Evolutionary conservation across 2,888 invertebrate species (phyloP).

Genomic region (Lasioglossum leucozonium): DNA sequence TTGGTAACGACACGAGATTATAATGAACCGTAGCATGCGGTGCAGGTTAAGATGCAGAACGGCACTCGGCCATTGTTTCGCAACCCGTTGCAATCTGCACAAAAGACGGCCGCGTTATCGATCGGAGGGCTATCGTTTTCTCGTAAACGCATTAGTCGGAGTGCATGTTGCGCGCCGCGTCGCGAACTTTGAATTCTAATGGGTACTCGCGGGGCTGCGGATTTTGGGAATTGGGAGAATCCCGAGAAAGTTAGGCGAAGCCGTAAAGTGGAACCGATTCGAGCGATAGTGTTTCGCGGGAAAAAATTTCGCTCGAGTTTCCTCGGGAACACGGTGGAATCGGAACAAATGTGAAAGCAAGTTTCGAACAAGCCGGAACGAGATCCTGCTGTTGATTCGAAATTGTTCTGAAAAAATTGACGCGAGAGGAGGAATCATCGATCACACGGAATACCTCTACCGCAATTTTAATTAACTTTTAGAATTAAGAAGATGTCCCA

Average conservation of each 20-base stretch:
- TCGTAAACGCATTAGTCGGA: constrained; percentile 4
- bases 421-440: background rate
- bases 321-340: background rate
- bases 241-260: background rate
- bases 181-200: constrained; percentile 2
- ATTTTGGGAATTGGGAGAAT: background rate
- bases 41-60: background rate
- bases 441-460: background rate
- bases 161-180: background rate
- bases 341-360: background rate
- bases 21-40: too few relatives aligned
- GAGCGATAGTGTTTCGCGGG: background rate
- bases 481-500: too few relatives aligned
- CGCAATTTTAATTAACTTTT: background rate
- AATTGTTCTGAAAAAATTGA: background rate
- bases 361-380: background rate
- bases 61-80: background rate
- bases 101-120: background rate
- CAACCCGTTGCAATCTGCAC: background rate
- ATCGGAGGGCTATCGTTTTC: background rate
- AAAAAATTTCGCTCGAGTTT: background rate
- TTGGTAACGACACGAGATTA: too few relatives aligned
- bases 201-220: background rate
- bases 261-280: background rate
- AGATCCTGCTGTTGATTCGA: background rate